phyloP scores from a whole-genome alignment of 2,888 invertebrate genomes.

The Seira ritae region DNA sequence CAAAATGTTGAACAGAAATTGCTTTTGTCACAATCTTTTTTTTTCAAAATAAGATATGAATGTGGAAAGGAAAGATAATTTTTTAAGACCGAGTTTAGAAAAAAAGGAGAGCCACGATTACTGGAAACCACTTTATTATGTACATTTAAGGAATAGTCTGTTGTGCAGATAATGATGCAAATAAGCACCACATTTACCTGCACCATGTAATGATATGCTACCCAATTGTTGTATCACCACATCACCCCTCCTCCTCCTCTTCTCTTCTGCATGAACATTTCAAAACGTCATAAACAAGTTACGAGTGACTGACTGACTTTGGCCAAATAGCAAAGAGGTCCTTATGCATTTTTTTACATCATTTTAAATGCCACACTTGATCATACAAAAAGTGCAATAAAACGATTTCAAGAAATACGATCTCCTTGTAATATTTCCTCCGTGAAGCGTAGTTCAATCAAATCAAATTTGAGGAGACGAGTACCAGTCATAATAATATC shows the following conservation, averaged over 20 bases:
- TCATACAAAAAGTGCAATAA: too few relatives aligned
- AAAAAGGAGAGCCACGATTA: conserved; percentile 40
- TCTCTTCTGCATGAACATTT: too few relatives aligned
- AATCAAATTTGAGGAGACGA: too few relatives aligned
- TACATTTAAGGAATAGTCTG: conserved; percentile 25
- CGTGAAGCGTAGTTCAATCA: too few relatives aligned
- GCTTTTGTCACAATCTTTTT: conserved; percentile 11
- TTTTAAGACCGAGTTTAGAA: conserved; percentile 21
- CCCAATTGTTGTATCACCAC: conserved; percentile 22
- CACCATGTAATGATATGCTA: conserved; percentile 23
- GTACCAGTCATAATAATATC: too few relatives aligned
- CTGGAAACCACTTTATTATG: conserved; percentile 45
- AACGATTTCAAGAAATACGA: too few relatives aligned
- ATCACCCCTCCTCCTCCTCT: neutral
- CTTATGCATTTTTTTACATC: too few relatives aligned
- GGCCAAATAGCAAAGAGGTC: too few relatives aligned
- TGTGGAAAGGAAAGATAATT: neutral
- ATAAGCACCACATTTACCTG: conserved; percentile 28
- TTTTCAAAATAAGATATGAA: conserved; percentile 16
- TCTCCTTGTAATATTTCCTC: too few relatives aligned
- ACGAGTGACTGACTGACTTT: too few relatives aligned
- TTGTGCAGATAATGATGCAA: conserved; percentile 43
- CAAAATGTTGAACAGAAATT: neutral
- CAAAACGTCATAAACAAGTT: too few relatives aligned
- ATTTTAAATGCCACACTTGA: too few relatives aligned